Conservation (phyloP, 2,888 invertebrate species). For the Pandemis cinnamomeana region DNA sequence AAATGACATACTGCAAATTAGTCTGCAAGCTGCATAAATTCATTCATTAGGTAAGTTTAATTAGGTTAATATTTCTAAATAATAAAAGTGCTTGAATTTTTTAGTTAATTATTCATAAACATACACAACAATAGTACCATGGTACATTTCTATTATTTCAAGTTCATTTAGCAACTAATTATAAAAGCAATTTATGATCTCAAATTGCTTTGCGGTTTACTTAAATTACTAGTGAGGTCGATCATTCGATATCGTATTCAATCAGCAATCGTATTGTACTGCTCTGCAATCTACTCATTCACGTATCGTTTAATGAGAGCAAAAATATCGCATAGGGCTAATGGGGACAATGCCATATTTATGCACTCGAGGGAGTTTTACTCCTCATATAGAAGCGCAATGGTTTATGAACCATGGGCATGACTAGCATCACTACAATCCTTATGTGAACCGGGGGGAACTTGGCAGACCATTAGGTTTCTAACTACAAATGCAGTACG, state of each 20-base stretch:
- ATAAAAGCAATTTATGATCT: not conserved
- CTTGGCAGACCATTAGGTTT: not conserved
- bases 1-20: no score
- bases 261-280: not conserved
- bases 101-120: no score
- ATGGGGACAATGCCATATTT: conserved; percentile 56
- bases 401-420: conserved; percentile 44
- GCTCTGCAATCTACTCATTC: conserved; percentile 39
- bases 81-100: no score
- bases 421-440: conserved; percentile 41
- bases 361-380: conserved; percentile 58
- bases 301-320: conserved; percentile 38
- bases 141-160: not conserved
- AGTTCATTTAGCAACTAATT: not conserved
- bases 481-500: not conserved
- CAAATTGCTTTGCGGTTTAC: not conserved
- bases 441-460: not conserved
- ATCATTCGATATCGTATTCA: not conserved
- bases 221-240: not conserved
- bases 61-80: no score
- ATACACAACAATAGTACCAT: not conserved
- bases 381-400: conserved; percentile 52
- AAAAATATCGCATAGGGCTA: conserved; percentile 43
- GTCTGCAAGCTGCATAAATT: no score
- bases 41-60: no score